Evolutionary conservation across 2,888 invertebrate species (phyloP), one percentile per base, ranked within the genome.

Genomic region (Galeruca laticollis): DNA sequence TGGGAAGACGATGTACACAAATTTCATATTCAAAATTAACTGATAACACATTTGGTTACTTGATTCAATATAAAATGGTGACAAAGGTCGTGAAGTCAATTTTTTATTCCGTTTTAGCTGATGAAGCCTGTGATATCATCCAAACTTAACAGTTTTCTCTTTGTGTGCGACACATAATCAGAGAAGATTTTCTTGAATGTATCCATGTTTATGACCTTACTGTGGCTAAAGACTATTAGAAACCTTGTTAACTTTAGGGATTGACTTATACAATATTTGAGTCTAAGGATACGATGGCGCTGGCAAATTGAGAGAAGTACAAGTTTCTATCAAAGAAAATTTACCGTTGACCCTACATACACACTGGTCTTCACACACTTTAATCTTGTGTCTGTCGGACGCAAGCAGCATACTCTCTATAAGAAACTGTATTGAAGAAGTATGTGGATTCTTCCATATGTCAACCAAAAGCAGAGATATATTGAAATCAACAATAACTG

Each of bases 261-360:
- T n/a, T n/a, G n/a, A n/a, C n/a, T n/a, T n/a, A n/a, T n/a, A n/a
- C n/a, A n/a, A n/a, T n/a, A n/a, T n/a, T n/a, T 33, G 15, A 37
- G 64, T n/a, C 15, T 54, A 64, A 54, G 64, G 61, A 13, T 43
- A 61, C 21, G 61, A 61, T 61, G 64, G 64, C 49, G 64, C 64
- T 35, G 64, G 56, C 9, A 1, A 20, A 40, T 64, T 56, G 54
- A 54, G 56, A 40, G 64, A 56, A 35, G 40, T 64, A 33, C 37
- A 64, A 35, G 26, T 40, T 21, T 35, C 6, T 2, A 47, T 20
- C n/a, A 33, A 15, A 61, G 20, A 18, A 33, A 26, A 26, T 26
- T 26, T n/a, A 20, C 18, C 13, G 20, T 26, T 21, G 5, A 15
- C n/a, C 21, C 61, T 26, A 61, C 43, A 40, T 61, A 49, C 49